Evolutionary conservation across 1,140 invertebrate genomes (phyloP).

Genomic region (Drosophila orena): DNA sequence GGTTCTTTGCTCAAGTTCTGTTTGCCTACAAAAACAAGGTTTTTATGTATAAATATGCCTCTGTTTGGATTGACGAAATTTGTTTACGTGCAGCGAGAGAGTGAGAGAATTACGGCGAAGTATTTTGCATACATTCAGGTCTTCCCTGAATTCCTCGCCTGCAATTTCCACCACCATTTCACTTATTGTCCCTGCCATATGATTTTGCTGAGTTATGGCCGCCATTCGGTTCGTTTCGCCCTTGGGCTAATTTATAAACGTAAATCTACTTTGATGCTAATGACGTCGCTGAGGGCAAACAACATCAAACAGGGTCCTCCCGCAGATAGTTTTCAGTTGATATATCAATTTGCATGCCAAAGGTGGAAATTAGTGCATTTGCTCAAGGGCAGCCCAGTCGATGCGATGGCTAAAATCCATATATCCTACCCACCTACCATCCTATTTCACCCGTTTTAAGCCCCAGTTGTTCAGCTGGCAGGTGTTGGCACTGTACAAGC

Average conservation of each 20-base stretch:
- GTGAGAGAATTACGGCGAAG: constrained; percentile 41
- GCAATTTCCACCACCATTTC: constrained; percentile 2
- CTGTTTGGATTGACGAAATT: not conserved
- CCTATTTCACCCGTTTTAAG: constrained; percentile 6
- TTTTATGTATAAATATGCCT: not conserved
- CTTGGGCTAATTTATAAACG: constrained; percentile 61
- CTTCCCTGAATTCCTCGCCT: not conserved
- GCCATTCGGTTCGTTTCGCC: constrained; percentile 36
- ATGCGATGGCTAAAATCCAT: constrained; percentile 16
- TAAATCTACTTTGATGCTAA: constrained; percentile 74
- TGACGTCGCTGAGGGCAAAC: constrained; percentile 56
- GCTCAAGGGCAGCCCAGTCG: constrained; percentile 29
- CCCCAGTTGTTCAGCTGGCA: constrained; percentile 37
- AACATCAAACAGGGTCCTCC: constrained; percentile 27
- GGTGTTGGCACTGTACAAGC: constrained; percentile 47
- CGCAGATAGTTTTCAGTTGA: constrained; percentile 56
- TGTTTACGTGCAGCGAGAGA: not conserved
- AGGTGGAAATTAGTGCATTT: constrained; percentile 61
- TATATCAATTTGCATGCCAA: constrained; percentile 56
- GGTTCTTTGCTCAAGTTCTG: not conserved
- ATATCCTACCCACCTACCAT: not conserved
- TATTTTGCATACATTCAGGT: constrained; percentile 61
- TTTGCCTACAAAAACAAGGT: not conserved
- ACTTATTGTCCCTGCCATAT: constrained; percentile 22
- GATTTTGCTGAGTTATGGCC: constrained; percentile 46